A percentile compares a stretch with the other conserved stretches of the same genome.
These are phyloP conservation scores for Eretmochelys imbricata DNA, from an alignment of 2,113 vertebrate genomes.

Conservation along the genomic window DNA sequence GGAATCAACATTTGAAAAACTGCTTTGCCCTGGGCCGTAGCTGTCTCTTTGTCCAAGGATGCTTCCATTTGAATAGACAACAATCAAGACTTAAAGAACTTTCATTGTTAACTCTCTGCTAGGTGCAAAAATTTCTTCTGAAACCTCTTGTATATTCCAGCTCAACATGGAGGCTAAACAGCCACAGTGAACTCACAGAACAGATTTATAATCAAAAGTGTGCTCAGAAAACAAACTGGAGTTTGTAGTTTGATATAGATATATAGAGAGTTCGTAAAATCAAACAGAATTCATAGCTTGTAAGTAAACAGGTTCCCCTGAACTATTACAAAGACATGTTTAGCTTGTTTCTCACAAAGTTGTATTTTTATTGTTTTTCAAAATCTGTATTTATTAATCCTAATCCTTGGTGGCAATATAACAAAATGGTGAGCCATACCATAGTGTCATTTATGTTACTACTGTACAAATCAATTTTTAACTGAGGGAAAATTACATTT, in stretches of 20 bases:
- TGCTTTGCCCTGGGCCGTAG: not conserved
- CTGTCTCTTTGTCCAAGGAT: rapidly evolving
- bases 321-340: not conserved
- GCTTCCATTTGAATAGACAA: not conserved
- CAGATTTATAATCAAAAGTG: not conserved
- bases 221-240: not conserved
- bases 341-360: not conserved
- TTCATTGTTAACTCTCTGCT: not conserved
- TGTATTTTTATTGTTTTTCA: not conserved
- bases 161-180: not conserved
- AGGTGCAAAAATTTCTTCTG: not conserved
- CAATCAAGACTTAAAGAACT: not conserved
- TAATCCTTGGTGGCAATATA: rapidly evolving
- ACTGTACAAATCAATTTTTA: not conserved
- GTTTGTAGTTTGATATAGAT: rapidly evolving
- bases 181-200: not conserved
- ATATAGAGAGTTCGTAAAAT: not conserved
- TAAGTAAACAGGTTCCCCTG: not conserved
- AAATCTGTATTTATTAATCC: not conserved
- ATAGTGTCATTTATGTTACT: not conserved
- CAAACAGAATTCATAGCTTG: not conserved
- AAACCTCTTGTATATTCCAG: not conserved
- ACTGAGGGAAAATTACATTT: not conserved
- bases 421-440: not conserved
- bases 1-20: rapidly evolving